phyloP scores from a whole-genome alignment of 2,888 invertebrate genomes.

The Cerastis leucographa region DNA sequence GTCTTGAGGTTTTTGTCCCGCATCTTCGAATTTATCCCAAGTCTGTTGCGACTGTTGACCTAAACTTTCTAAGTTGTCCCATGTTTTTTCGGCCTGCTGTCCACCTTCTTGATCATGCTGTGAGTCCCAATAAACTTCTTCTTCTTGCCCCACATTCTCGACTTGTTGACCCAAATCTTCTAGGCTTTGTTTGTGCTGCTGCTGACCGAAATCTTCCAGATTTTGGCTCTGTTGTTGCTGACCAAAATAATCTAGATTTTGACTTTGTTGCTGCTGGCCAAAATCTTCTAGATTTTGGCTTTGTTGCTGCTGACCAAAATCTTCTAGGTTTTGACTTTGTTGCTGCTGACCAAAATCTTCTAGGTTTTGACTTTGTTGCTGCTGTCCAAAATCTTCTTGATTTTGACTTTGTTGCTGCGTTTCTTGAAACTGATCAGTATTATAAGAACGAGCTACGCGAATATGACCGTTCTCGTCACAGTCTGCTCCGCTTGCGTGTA shows the following conservation, averaged over 20 bases:
- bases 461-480: conserved; percentile 80
- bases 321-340: conserved; percentile 32
- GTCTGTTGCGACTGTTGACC: conserved; percentile 72
- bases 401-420: conserved; percentile 66
- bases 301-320: conserved; percentile 41
- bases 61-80: conserved; percentile 70
- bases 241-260: conserved; percentile 25
- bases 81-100: conserved; percentile 70
- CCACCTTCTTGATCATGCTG: conserved; percentile 67
- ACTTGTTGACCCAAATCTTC: conserved; percentile 51
- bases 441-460: conserved; percentile 80
- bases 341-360: conserved; percentile 34
- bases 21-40: conserved; percentile 60
- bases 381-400: conserved; percentile 67
- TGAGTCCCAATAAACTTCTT: conserved; percentile 61
- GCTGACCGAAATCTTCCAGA: conserved; percentile 20
- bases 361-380: conserved; percentile 30
- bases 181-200: conserved; percentile 32
- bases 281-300: conserved; percentile 22
- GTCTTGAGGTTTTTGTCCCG: conserved; percentile 64
- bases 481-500: conserved; percentile 72
- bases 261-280: conserved; percentile 19
- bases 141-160: conserved; percentile 66
- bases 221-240: conserved; percentile 34
- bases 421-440: conserved; percentile 63